Conservation (phyloP, 2,797 vertebrate species). For the Onychomys arenicola region DNA sequence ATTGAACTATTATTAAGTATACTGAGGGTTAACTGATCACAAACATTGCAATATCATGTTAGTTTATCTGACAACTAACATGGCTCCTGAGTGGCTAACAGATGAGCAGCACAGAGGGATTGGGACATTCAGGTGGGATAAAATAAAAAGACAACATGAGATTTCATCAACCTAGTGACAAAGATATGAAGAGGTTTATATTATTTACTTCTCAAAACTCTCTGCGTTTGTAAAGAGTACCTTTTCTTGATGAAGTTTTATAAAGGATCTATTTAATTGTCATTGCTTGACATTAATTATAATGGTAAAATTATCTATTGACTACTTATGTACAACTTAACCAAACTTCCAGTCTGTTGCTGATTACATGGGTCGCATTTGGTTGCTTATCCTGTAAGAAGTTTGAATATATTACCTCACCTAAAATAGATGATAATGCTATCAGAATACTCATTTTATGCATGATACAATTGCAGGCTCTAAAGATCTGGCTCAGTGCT, state of each 20-base stretch:
- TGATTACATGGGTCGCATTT: neutral
- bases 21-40: neutral
- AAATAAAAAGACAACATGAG: neutral
- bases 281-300: neutral
- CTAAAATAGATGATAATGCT: neutral
- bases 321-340: conserved; percentile 34
- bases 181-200: conserved; percentile 6
- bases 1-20: neutral
- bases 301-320: neutral
- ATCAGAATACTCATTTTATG: neutral
- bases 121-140: too few species aligned
- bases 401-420: conserved; percentile 6
- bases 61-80: neutral
- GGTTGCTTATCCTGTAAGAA: neutral
- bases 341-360: neutral
- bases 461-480: neutral
- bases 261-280: neutral
- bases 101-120: neutral
- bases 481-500: neutral
- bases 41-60: neutral
- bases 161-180: neutral
- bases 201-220: neutral
- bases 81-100: neutral
- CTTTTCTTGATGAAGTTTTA: neutral
- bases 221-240: neutral